phyloP scores from a whole-genome alignment of 2,797 vertebrate species.

The Gastrophryne carolinensis region DNA sequence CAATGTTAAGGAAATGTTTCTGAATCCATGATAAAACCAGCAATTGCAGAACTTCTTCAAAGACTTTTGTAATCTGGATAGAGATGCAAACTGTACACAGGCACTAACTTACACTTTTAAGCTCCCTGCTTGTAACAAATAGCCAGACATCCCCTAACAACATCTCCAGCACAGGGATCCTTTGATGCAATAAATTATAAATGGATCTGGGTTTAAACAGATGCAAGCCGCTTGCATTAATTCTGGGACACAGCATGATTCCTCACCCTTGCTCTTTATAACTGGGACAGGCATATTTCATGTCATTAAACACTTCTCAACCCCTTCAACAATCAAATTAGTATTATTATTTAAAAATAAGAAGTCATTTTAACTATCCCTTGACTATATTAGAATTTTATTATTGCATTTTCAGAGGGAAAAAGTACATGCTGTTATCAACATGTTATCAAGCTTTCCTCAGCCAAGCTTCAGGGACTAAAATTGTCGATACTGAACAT shows the following conservation, averaged over 20 bases:
- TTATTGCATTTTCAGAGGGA: neutral
- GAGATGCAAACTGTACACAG: neutral
- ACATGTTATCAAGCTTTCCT: constrained; percentile 9
- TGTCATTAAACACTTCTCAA: neutral
- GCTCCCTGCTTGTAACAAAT: neutral
- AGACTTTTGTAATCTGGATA: neutral
- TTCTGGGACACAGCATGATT: neutral
- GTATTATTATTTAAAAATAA: neutral
- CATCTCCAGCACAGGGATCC: neutral
- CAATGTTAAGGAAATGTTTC: neutral
- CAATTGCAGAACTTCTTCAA: neutral
- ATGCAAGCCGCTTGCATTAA: neutral
- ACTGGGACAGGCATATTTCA: neutral
- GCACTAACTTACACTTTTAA: constrained; percentile 13
- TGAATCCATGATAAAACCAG: neutral
- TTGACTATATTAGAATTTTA: neutral
- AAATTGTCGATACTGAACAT: constrained; percentile 30
- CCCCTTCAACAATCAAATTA: neutral
- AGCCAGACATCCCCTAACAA: neutral
- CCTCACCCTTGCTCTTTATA: neutral
- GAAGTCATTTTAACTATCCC: neutral
- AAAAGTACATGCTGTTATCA: constrained; percentile 8
- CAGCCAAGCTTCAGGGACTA: constrained; percentile 7
- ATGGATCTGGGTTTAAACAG: neutral
- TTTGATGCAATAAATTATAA: constrained; percentile 32